These are phyloP conservation scores for Paracentrotus lividus DNA, from an alignment of 53 echinoderm and acorn worm species.

Conservation along the genomic window DNA sequence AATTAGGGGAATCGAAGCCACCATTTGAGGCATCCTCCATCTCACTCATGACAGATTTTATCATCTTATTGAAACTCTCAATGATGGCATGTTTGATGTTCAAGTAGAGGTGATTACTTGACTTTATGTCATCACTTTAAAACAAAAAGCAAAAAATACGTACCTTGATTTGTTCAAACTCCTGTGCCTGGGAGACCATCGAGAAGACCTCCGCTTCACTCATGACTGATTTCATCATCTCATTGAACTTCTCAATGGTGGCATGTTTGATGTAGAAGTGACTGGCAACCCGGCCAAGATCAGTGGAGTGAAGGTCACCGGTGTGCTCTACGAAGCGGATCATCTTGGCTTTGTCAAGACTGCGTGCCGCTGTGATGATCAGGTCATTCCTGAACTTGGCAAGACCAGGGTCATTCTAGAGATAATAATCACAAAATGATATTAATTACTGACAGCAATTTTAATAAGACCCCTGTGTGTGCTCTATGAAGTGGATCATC, in stretches of 20 bases:
- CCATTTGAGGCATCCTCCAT: background rate
- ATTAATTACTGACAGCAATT: no score
- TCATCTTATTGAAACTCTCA: background rate
- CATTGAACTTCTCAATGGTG: conserved; percentile 95
- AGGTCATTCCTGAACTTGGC: conserved; percentile 85
- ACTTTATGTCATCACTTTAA: no score
- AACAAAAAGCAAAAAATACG: background rate
- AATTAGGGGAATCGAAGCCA: no score
- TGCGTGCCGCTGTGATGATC: conserved; percentile 80
- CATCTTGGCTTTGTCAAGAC: conserved; percentile 95
- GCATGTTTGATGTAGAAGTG: conserved; percentile 96
- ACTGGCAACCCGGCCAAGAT: conserved; percentile 93
- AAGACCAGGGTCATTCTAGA: conserved; percentile 87
- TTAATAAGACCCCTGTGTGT: no score
- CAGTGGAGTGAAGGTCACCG: conserved; percentile 91
- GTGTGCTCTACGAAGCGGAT: conserved; percentile 92
- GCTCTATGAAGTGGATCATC: conserved; percentile 94
- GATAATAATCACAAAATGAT: background rate
- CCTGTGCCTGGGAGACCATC: conserved; percentile 94
- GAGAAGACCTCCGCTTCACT: conserved; percentile 90
- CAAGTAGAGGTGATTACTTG: no score
- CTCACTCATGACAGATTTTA: background rate
- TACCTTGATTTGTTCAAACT: conserved; percentile 98
- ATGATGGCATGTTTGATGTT: background rate
- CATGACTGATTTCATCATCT: conserved; percentile 84